Evolutionary conservation across 2,797 vertebrate genomes (phyloP), one percentile per base, ranked within the genome.

Genomic region (Amblyopsis hoosieri): DNA sequence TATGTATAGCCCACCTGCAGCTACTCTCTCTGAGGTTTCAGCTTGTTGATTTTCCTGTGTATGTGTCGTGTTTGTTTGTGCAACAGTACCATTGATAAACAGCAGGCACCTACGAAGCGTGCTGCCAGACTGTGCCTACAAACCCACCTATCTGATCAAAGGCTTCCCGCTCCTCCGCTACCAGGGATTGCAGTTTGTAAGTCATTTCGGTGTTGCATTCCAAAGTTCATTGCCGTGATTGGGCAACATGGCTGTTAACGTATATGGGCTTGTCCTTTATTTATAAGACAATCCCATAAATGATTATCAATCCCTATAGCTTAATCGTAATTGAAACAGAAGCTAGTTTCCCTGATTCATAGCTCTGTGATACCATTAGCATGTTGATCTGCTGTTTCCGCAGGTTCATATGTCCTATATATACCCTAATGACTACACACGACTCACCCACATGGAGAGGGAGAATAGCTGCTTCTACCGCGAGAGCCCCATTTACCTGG

Each of bases 161-260:
- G 94, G 93, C 72, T 91, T 91, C 2, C 90, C 87, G 8, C 85
- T 99, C 55, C 66, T 82, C 11, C 96, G 97, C 65, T 99, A 99
- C 80, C 95, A 99, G 80, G 98, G 97, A n/a, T 90, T 99, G 46
- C 92, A 95, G 63, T 98, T 96, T 77, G 97, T 99, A 93, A 90
- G 97, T 95, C 50, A 51, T 64, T 15, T 17, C 3, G 23, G 7
- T 12, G 5, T 12, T 1, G 17, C 3, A 12, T 29, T 37, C 29
- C 4, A 14, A 12, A 13, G 9, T 54, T 10, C 19, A 46, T 9
- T 7, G 17, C 19, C 12, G 5, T 5, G 6, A 12, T 12, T 46
- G 7, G 11, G 11, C 56, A 33, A 11, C n/a, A 4, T 6, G 3
- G 37, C 9, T 57, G 37, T 56, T n/a, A 37, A 57, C 37, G 11